phyloP scores from a whole-genome alignment of 2,888 invertebrate species.

The Oscheius myriophilus region DNA sequence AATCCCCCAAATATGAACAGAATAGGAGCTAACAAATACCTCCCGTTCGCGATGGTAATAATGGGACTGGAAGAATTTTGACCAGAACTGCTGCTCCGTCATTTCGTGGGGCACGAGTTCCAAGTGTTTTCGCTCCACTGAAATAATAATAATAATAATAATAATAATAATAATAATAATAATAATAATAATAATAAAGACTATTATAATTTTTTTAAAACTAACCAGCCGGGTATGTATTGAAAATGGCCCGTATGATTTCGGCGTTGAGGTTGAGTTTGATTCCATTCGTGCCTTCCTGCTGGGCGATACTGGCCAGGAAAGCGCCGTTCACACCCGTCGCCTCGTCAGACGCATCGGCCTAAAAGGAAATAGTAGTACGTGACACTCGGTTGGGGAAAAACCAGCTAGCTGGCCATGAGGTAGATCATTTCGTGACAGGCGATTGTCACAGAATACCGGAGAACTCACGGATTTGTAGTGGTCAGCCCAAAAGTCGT shows the following conservation, averaged over 20 bases:
- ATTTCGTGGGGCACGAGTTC: slow-evolving; percentile 95
- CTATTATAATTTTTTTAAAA: too few species aligned
- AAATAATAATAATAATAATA: background rate
- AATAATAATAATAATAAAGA: too few species aligned
- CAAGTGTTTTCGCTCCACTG: slow-evolving; percentile 90
- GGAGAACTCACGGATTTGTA: slow-evolving; percentile 31
- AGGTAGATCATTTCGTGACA: background rate
- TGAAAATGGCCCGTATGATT: slow-evolving; percentile 96
- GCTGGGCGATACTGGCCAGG: slow-evolving; percentile 70
- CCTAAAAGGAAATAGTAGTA: slow-evolving; percentile 28
- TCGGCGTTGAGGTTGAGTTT: slow-evolving; percentile 92
- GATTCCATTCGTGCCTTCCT: slow-evolving; percentile 68
- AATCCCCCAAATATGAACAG: background rate
- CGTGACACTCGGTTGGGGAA: too few species aligned
- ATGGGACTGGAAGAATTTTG: slow-evolving; percentile 98
- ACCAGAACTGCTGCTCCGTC: slow-evolving; percentile 97
- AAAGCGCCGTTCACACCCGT: slow-evolving; percentile 83
- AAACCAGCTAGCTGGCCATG: too few species aligned
- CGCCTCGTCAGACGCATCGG: slow-evolving; percentile 73
- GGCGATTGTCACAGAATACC: too few species aligned
- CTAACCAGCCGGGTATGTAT: slow-evolving; percentile 90
- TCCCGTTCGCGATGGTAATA: slow-evolving; percentile 84
- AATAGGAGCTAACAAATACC: slow-evolving; percentile 69
- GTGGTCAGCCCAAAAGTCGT: slow-evolving; percentile 87
- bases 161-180: background rate